Evolutionary conservation across 2,888 invertebrate species (phyloP), one percentile per base, ranked within the genome.

Genomic region (Andricus quercusramuli): DNA sequence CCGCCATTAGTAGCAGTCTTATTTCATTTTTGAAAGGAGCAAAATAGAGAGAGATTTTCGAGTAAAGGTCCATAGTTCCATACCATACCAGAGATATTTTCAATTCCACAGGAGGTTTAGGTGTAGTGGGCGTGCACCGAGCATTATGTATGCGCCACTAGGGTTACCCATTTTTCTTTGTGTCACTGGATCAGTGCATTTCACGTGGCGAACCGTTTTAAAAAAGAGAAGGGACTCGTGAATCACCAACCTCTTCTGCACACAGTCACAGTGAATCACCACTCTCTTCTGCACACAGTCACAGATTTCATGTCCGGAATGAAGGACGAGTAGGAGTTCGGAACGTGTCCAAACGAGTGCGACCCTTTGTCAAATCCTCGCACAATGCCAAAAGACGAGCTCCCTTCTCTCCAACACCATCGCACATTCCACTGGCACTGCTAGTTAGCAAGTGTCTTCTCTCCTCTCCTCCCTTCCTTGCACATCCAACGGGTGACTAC

Each of bases 101-200:
- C 15, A 64, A 64, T 25, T 64, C 15, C 29, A 62, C 5, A 29
- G 29, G 17, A 29, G 29, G 17, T 64, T 29, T 25, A 29, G 64
- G 64, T 59, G 59, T 59, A 59, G 59, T 64, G 64, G 64, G 64
- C 29, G 64, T 64, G 25, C 15, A 64, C 64, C 1, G 25, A 64
- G 64, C 64, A 64, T 64, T 64, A 64, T 64, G 64, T 15, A 64
- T 64, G 64, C 17, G 29, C 64, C 64, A 64, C 64, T 64, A 64
- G 29, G 29, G 64, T 64, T 64, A 64, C 64, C 64, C 64, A 64
- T 64, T 64, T 64, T 64, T 64, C 64, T 29, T 64, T 64, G 64
- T 64, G 64, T 64, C 64, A 64, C 64, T 64, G 17, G 64, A 64
- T 64, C 64, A 29, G 64, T 64, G 64, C 64, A 64, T 29, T 64